Evolutionary conservation across 2,113 vertebrate species (phyloP), one percentile per base, ranked within the genome.

Genomic region (Microtus pennsylvanicus): DNA sequence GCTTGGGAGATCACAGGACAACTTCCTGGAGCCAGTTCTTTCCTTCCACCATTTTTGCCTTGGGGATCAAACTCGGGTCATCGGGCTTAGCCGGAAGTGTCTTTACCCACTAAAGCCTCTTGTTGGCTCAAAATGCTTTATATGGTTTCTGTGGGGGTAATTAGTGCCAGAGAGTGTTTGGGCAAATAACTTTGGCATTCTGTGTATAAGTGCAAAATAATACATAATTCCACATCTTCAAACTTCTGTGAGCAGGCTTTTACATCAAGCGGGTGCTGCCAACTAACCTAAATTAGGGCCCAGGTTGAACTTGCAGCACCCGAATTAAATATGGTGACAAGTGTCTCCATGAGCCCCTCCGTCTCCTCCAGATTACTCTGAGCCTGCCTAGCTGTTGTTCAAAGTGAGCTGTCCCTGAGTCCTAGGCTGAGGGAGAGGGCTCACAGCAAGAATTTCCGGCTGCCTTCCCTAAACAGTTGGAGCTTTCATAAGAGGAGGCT

Each of bases 381-480:
- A 95, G 76, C 52, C 86, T 88, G 72, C 86, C 86, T 90, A 97
- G 89, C 93, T 89, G 83, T 95, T 97, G 97, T 78, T 77, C 63
- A 94, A 97, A 33, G 88, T 16, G 78, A 95, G 85, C 85, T 75
- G 92, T 95, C 91, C 72, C 45, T 12, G 88, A 95, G 87, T 96
- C 85, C 89, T 82, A 94, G 87, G 61, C 86, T 97, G 91, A 52
- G 38, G 35, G 80, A 93, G 78, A 95, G 72, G 86, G 65, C 67
- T 22, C 16, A 3, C 45, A 78, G 77, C 42, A 74, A 94, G 93
- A 83, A 93, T 94, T 97, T 95, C 95, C 47, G 61, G 91, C 45
- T 45, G 58, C 90, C 92, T 94, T 78, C 63, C 94, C 76, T 82
- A 92, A 97, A 94, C 93, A 96, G 93, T 86, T 94, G 93, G 89